A percentile compares a stretch with the other conserved stretches of the same genome.
Conservation (phyloP, 2,797 vertebrate species). For the Pseudotriccus pelzelni region DNA sequence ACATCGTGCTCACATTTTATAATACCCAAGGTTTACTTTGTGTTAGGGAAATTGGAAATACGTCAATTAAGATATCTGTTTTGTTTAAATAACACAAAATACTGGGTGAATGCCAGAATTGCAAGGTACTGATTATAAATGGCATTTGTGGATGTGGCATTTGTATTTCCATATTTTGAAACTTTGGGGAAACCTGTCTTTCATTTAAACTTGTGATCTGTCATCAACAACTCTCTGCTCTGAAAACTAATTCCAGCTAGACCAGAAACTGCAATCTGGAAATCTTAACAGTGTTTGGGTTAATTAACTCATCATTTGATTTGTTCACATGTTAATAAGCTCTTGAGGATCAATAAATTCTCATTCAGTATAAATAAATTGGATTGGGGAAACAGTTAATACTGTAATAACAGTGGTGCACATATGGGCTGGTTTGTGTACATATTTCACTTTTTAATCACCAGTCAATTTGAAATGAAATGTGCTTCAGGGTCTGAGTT, state of each 20-base stretch:
- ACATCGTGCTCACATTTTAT: background rate
- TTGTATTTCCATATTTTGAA: background rate
- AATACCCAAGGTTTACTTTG: background rate
- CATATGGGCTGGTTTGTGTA: background rate
- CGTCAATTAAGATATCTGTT: background rate
- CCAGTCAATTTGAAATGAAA: background rate
- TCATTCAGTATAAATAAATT: conserved; percentile 22
- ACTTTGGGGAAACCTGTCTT: background rate
- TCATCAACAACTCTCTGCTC: background rate
- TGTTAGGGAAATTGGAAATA: background rate
- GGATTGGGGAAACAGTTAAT: background rate
- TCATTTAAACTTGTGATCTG: background rate
- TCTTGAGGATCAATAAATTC: conserved; percentile 34
- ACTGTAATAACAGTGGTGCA: background rate
- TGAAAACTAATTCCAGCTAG: background rate
- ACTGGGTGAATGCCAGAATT: background rate
- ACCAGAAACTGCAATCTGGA: background rate
- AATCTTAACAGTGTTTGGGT: background rate
- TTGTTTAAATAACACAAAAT: conserved; percentile 12
- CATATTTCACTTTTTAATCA: background rate
- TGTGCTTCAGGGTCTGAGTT: background rate
- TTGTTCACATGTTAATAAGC: conserved; percentile 13
- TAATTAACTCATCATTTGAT: conserved; percentile 28
- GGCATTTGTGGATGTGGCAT: background rate
- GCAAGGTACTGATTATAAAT: background rate